Conservation (phyloP, 1,140 invertebrate species). For the Paracyclopina nana region DNA sequence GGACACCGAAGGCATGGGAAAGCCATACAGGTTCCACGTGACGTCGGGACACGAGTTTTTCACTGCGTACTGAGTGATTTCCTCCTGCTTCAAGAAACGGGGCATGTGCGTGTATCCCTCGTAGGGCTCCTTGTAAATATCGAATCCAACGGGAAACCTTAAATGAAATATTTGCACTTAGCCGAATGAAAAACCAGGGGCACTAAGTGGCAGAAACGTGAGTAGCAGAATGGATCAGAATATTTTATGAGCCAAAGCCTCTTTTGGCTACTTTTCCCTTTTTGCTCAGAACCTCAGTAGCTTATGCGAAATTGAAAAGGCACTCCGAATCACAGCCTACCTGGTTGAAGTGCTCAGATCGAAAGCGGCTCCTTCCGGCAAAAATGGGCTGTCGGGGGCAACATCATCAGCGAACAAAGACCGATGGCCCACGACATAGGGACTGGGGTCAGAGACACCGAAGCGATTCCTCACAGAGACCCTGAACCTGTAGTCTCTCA, state of each 20-base stretch:
- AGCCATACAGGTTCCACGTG: conserved; percentile 24
- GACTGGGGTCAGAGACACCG: conserved; percentile 86
- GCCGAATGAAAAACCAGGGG: neutral
- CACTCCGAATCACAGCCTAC: no score
- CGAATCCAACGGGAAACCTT: conserved; percentile 15
- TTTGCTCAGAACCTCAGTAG: no score
- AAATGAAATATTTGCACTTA: no score
- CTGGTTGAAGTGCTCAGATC: conserved; percentile 12
- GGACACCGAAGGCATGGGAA: conserved; percentile 25
- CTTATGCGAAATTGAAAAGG: no score
- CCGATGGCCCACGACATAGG: conserved; percentile 55
- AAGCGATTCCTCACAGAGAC: conserved; percentile 87
- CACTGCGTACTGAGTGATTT: conserved; percentile 25
- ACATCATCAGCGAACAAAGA: conserved; percentile 18
- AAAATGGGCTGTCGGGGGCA: neutral
- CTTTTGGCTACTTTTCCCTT: no score
- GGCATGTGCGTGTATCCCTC: conserved; percentile 22
- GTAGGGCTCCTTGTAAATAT: conserved; percentile 17
- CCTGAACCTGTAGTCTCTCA: conserved; percentile 73
- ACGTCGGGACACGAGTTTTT: conserved; percentile 24
- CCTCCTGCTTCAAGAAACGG: conserved; percentile 23
- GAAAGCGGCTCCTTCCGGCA: conserved; percentile 4
- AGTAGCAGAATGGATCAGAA: no score
- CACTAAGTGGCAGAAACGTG: no score
- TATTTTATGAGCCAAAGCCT: no score